A percentile compares a stretch with the other conserved stretches of the same genome.
Conservation (phyloP, 2,888 invertebrate species). For the Thysanoteuthis rhombus region DNA sequence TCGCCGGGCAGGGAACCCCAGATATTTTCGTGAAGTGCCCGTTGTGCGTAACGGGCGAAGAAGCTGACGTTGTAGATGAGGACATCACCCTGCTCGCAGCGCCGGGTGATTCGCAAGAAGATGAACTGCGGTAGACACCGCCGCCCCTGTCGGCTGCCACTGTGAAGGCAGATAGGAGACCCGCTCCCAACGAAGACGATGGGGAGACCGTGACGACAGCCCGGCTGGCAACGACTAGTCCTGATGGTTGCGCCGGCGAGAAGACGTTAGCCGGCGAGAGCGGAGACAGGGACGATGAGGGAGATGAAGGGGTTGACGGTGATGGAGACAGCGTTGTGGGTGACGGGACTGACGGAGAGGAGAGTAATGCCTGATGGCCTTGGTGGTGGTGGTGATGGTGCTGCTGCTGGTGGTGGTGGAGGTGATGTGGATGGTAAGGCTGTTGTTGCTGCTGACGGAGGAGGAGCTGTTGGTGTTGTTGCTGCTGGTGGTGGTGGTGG, state of each 20-base stretch:
- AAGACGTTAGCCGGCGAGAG: neutral
- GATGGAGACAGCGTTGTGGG: neutral
- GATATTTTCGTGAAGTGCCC: constrained; percentile 78
- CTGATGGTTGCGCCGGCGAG: neutral
- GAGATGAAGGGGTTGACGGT: constrained; percentile 14
- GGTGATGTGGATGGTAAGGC: neutral
- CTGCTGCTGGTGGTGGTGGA: neutral
- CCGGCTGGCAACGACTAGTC: neutral
- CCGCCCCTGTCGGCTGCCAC: constrained; percentile 26
- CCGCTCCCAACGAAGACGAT: constrained; percentile 1
- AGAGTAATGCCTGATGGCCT: neutral
- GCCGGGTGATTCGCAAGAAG: neutral
- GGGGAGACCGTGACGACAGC: constrained; percentile 1
- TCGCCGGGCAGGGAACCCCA: constrained; percentile 93
- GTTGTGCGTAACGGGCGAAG: constrained; percentile 54
- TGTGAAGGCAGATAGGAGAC: constrained; percentile 23
- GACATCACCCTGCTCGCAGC: constrained; percentile 31
- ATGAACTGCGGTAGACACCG: constrained; percentile 27
- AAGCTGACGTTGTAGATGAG: constrained; percentile 40
- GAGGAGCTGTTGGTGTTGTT: neutral
- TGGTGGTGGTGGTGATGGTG: neutral
- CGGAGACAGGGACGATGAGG: constrained; percentile 12
- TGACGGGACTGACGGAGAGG: neutral
- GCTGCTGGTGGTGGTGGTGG: neutral
- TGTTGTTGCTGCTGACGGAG: constrained; percentile 14